Base-by-base conservation (phyloP, 2,113 vertebrate genomes). In the Oreotrochilus melanogaster region DNA sequence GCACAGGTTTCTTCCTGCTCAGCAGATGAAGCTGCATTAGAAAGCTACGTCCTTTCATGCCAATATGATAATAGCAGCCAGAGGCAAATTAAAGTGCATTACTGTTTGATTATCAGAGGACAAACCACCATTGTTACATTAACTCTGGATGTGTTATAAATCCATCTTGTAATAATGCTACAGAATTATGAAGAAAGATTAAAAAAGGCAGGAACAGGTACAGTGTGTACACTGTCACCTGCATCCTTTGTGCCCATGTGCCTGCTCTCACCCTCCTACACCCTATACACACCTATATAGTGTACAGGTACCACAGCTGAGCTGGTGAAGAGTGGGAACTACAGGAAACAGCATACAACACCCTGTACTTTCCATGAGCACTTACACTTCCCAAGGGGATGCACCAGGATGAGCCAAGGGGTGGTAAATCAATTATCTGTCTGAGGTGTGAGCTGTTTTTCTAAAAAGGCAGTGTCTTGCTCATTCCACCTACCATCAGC, bases 31-130 rank as follows among this genome's bases (percentile, higher is more conserved):
- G 96, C 76, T 86, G 76, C 94, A 97, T 97, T 95, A 97, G 95
- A 95, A 98, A 98, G 89, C 88, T 95, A 97, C 97, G 98, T 96
- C 86, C 94, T 96, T 95, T 96, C 95, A 94, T 70, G 64, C 80
- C 90, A 94, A 70, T 86, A 94, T 25, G 62, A 97, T 21, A 56
- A 51, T 65, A 82, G 78, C 97, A 89, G 97, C 98, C 97, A 88
- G 82, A 78, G 96, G 97, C 97, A 42, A 98, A 95, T 95, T 83
- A 90, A 92, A 96, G 7, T 31, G 73, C 71, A 95, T 97, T 97
- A 93, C 92, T 92, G 81, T 95, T 97, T 1, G 6, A 95, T 96
- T 96, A 57, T 27, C 70, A 93, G 22, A 95, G 82, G 96, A 92
- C 96, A 97, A 93, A 98, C 97, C 96, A 97, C 96, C 96, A 95